Evolutionary conservation across 2,797 vertebrate genomes (phyloP), one percentile per base, ranked within the genome.

Genomic region (Lagorchestes hirsutus): DNA sequence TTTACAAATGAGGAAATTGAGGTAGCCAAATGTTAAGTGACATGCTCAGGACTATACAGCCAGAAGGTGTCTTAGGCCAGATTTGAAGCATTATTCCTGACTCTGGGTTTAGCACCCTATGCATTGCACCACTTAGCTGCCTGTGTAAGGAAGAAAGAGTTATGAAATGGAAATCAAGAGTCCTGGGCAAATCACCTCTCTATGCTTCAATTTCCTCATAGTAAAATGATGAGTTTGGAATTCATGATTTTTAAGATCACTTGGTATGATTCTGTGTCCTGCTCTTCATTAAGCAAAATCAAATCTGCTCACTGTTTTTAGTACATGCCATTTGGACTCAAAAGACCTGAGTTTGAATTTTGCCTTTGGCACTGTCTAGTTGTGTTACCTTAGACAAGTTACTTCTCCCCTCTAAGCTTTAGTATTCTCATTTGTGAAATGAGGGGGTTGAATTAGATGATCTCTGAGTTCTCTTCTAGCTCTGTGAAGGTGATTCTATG

Each of bases 1-100:
- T 94, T 96, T 93, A 95, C 59, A 94, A 74, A 90, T 93, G 50
- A 54, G 18, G 93, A 90, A 93, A 74, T 29, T 55, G 46, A 54
- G 93, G 55, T 27, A 29, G 52, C 18, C 59, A 62, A 50, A 95
- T 91, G 67, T 16, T 54, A 58, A 34, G 22, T 27, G 82, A 13
- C 55, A 40, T 11, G 46, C 11, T 56, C 10, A 93, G 67, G 62
- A 50, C 93, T 58, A 87, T 40, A 90, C 8, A 93, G 55, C 62
- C 90, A 87, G 27, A 54, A 90, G 93, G 82, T 57, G 87, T 56
- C 90, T 92, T 50, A 92, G 54, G 8, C 50, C 59, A 93, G 54
- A 58, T 16, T 92, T 92, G 92, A 96, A 62, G 58, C 34, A 90
- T 54, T 6, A 90, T 94, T 95, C 91, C 5, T 28, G 91, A 40